phyloP scores from a whole-genome alignment of 1,140 invertebrate species.

The Ectropis grisescens region DNA sequence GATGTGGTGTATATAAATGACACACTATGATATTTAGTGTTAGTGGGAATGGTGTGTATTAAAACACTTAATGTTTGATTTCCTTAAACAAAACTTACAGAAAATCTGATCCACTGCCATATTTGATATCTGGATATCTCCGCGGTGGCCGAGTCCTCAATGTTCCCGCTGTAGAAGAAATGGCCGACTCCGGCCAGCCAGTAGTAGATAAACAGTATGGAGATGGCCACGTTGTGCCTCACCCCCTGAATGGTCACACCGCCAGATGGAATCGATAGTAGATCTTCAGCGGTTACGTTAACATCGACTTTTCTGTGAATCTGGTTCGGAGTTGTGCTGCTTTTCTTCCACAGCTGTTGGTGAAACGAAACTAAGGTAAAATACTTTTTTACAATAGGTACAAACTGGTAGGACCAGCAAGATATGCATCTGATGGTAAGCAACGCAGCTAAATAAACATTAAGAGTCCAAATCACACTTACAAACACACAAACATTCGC shows the following conservation, averaged over 20 bases:
- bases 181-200: constrained; percentile 79
- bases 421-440: no score
- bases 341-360: constrained; percentile 69
- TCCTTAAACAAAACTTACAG: no score
- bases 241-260: constrained; percentile 74
- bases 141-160: constrained; percentile 82
- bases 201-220: constrained; percentile 76
- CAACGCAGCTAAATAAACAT: no score
- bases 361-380: neutral
- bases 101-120: constrained; percentile 81
- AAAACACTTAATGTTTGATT: no score
- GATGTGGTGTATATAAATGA: no score
- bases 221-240: constrained; percentile 75
- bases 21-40: no score
- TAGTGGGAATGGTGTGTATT: no score
- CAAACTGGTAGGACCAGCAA: no score
- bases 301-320: constrained; percentile 38
- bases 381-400: neutral
- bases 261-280: constrained; percentile 72
- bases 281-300: constrained; percentile 43
- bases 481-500: no score
- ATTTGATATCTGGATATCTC: constrained; percentile 81
- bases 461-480: no score
- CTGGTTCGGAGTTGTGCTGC: constrained; percentile 55
- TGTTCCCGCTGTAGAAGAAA: constrained; percentile 74